Conservation (phyloP, 2,888 invertebrate genomes). For the Liodrosophila aerea region DNA sequence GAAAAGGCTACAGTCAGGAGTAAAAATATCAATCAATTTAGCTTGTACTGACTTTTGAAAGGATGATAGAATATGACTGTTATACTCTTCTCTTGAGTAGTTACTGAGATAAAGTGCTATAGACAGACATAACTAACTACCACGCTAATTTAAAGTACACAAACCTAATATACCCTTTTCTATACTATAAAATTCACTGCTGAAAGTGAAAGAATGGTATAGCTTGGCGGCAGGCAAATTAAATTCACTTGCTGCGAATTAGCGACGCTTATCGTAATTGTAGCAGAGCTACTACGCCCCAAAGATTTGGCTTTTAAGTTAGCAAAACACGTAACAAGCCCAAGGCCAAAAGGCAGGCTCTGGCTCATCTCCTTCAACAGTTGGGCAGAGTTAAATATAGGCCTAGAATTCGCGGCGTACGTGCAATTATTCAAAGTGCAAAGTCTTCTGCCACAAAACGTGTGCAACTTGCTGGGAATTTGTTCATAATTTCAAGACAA, state of each 20-base stretch:
- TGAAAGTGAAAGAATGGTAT: conserved; percentile 46
- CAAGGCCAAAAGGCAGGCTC: conserved; percentile 20
- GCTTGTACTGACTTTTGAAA: too few relatives aligned
- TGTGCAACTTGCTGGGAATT: conserved; percentile 38
- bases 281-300: conserved; percentile 37
- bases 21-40: too few relatives aligned
- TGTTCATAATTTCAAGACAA: conserved; percentile 62
- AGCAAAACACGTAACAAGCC: conserved; percentile 62
- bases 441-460: conserved; percentile 15
- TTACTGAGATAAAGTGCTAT: too few relatives aligned
- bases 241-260: conserved; percentile 63
- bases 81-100: too few relatives aligned
- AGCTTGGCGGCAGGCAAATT: conserved; percentile 48
- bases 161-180: too few relatives aligned
- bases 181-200: background rate
- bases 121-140: too few relatives aligned
- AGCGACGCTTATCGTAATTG: conserved; percentile 50
- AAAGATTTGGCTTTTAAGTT: conserved; percentile 49
- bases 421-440: conserved; percentile 74
- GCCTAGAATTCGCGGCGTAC: conserved; percentile 46
- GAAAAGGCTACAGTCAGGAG: too few relatives aligned
- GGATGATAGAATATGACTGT: too few relatives aligned
- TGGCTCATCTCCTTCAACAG: background rate
- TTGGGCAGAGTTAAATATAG: conserved; percentile 45
- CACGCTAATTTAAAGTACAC: background rate